A percentile compares a stretch with the other conserved stretches of the same genome.
Conservation (phyloP, 2,113 vertebrate species). For the Mesitornis unicolor region DNA sequence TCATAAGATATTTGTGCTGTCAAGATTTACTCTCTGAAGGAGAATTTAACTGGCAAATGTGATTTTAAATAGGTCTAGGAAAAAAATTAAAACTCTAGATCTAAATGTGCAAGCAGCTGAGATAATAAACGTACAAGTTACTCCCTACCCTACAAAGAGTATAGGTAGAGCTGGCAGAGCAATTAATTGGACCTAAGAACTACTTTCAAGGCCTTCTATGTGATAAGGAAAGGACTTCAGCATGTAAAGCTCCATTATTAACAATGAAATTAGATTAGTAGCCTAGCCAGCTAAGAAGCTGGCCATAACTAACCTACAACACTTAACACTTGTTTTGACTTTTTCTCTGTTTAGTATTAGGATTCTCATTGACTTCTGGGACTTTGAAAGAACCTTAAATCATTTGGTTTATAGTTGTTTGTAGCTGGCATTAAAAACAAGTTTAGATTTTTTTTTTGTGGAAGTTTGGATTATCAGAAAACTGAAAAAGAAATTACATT, state of each 20-base stretch:
- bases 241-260: background rate
- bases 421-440: background rate
- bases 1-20: background rate
- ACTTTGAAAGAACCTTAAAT: background rate
- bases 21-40: background rate
- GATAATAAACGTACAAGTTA: background rate
- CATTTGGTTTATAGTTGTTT: background rate
- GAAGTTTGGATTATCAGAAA: background rate
- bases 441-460: background rate
- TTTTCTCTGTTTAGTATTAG: background rate
- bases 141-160: background rate
- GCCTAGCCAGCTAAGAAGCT: background rate
- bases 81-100: background rate
- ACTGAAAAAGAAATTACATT: fast-evolving
- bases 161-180: background rate
- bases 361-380: background rate
- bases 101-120: background rate
- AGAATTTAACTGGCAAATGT: background rate
- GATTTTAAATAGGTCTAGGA: background rate
- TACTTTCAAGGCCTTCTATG: background rate
- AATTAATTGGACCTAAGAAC: background rate
- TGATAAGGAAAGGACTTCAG: background rate
- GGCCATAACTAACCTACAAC: background rate
- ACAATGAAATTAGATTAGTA: background rate
- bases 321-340: background rate